Base-by-base conservation (phyloP, 1,140 invertebrate genomes). In the Tetragnatha versicolor region DNA sequence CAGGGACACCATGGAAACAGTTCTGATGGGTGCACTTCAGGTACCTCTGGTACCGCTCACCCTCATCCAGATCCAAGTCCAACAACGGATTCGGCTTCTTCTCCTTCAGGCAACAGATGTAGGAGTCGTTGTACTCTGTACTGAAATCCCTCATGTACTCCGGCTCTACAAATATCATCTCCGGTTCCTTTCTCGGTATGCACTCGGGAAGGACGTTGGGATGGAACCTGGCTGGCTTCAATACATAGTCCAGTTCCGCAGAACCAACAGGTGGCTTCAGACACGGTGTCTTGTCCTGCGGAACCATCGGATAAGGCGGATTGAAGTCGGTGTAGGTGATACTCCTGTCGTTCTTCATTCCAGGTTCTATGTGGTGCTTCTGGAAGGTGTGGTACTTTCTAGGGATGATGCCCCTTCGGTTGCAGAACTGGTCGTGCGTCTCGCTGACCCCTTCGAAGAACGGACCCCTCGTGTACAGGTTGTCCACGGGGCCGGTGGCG, bases 281-380 rank as follows among this genome's bases (percentile, higher is more conserved):
- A 3, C 58, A 76, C 6, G 73, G 58, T 7, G 27, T n/a, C 37
- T 65, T 65, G 31, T 76, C 58, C 22, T 37, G 27, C 0, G 53
- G 49, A 3, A 35, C 2, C 69, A 73, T 73, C 1, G 73, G 73
- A 14, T 53, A 9, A 2, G 73, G 73, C n/a, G 73, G 58, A 10
- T 14, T 12, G 39, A 65, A 76, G 53, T 76, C 73, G 1, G 73
- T 65, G 7, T 76, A 49, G 20, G 58, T 76, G 12, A 76, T 65
- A 6, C 73, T 76, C 42, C 29, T 76, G 7, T 76, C 60, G 7
- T 65, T 37, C 29, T 76, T 76, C 73, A 76, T 49, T n/a, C 73
- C 73, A 14, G 73, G 73, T 27, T 63, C 42, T n/a, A 65, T 45
- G 31, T 76, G 53, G 22, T 76, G 73, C 5, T 60, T 42, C 2